These are phyloP conservation scores for Morinoia aosen DNA, from an alignment of 2,888 invertebrate genomes.

Conservation along the genomic window DNA sequence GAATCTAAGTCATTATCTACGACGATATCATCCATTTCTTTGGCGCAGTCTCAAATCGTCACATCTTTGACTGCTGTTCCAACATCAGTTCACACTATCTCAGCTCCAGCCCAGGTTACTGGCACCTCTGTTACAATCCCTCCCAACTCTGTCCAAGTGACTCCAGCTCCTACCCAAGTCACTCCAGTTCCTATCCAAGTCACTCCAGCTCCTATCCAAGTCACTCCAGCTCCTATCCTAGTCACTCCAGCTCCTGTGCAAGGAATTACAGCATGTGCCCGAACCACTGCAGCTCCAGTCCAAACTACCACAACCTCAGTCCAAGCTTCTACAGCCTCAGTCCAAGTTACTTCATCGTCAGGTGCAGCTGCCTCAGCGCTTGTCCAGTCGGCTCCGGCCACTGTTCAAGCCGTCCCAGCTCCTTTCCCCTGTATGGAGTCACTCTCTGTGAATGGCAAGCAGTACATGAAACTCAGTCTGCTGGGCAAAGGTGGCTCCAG, in stretches of 20 bases:
- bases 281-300: neutral
- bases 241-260: neutral
- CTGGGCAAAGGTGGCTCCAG: slow-evolving; percentile 93
- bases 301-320: neutral
- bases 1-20: neutral
- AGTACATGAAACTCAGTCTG: slow-evolving; percentile 82
- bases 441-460: slow-evolving; percentile 79
- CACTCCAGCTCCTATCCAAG: neutral
- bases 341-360: neutral
- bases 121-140: neutral
- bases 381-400: neutral
- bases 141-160: neutral
- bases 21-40: neutral
- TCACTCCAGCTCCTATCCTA: neutral
- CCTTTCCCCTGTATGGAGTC: slow-evolving; percentile 26
- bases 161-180: neutral
- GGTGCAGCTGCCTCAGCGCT: neutral
- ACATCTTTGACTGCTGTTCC: neutral
- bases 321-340: neutral
- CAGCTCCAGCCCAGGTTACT: neutral
- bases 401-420: slow-evolving; percentile 12
- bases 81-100: neutral
- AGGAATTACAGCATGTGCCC: no score
- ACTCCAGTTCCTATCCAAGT: neutral
- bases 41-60: neutral